phyloP scores from a whole-genome alignment of 2,113 vertebrate genomes.

The Diglossa brunneiventris region DNA sequence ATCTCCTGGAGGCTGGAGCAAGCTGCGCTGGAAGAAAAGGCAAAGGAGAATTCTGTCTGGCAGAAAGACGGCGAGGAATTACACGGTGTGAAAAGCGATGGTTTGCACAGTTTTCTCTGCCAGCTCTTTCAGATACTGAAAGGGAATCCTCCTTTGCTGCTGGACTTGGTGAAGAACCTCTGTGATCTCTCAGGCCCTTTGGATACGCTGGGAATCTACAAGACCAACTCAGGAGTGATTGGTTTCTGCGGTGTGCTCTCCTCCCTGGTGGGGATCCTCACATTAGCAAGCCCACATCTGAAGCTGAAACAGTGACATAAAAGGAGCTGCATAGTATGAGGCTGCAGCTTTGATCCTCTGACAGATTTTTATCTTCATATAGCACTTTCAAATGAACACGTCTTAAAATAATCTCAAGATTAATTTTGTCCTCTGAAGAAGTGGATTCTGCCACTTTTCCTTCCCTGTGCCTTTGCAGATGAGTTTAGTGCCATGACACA shows the following conservation, averaged over 20 bases:
- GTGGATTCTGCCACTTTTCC: not conserved
- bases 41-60: not conserved
- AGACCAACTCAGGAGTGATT: slow-evolving; percentile 81
- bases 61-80: not conserved
- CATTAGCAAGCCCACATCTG: slow-evolving; percentile 79
- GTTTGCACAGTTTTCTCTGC: slow-evolving; percentile 75
- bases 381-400: not conserved
- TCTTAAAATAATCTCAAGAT: not conserved
- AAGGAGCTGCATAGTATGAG: not conserved
- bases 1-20: slow-evolving; percentile 76
- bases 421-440: not conserved
- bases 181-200: slow-evolving; percentile 90
- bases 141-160: slow-evolving; percentile 79
- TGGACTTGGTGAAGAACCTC: slow-evolving; percentile 88
- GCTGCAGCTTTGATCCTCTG: not conserved
- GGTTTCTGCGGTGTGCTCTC: slow-evolving; percentile 89
- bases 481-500: not conserved
- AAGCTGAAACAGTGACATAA: slow-evolving; percentile 72
- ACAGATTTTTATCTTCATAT: not conserved
- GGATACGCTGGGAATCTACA: slow-evolving; percentile 83
- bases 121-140: slow-evolving; percentile 76
- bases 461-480: not conserved
- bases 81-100: slow-evolving; percentile 55
- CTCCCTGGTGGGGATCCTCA: slow-evolving; percentile 87
- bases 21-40: slow-evolving; percentile 43